Evolutionary conservation across 2,797 vertebrate species (phyloP).

Genomic region (Etheostoma nigrum): DNA sequence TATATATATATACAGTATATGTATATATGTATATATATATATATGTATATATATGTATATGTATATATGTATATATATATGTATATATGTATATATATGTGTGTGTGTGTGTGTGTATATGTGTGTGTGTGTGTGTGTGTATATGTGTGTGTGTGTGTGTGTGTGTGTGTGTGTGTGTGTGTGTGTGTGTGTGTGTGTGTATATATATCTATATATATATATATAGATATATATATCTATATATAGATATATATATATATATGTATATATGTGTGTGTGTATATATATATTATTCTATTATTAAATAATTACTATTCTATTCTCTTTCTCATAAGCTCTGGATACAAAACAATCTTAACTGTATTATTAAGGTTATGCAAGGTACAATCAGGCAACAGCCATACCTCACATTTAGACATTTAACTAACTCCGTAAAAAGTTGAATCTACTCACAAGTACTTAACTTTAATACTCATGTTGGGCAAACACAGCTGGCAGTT

Average conservation of each 20-base stretch:
- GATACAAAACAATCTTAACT: neutral
- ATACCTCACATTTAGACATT: slow-evolving; percentile 5
- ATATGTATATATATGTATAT: neutral
- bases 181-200: too few relatives aligned
- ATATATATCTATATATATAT: too few relatives aligned
- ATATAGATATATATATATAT: too few relatives aligned
- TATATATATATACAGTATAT: too few relatives aligned
- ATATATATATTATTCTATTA: too few relatives aligned
- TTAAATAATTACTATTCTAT: neutral
- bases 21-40: too few relatives aligned
- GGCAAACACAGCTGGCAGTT: slow-evolving; percentile 40
- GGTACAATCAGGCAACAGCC: neutral
- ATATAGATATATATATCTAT: too few relatives aligned
- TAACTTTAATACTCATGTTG: slow-evolving; percentile 15
- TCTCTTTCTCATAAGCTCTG: neutral
- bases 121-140: too few relatives aligned
- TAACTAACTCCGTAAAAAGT: slow-evolving; percentile 11
- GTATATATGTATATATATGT: too few relatives aligned
- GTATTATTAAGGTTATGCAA: slow-evolving; percentile 8
- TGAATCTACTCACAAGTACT: neutral
- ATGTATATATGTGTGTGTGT: neutral
- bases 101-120: too few relatives aligned
- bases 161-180: too few relatives aligned
- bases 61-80: neutral
- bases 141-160: too few relatives aligned